phyloP scores from a whole-genome alignment of 2,888 invertebrate genomes.

The Hyalella azteca region DNA sequence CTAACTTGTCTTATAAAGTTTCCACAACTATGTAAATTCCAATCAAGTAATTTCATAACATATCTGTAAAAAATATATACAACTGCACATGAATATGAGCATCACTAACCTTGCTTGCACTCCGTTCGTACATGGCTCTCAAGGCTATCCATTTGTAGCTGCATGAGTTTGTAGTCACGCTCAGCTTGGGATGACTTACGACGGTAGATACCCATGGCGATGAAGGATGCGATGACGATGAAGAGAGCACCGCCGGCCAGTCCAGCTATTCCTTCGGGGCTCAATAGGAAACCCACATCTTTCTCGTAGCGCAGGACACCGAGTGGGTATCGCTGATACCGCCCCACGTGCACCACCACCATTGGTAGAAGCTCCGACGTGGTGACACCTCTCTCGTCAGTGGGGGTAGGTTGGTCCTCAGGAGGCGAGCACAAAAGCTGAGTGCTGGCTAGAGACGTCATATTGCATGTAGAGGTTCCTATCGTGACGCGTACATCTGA shows the following conservation, averaged over 20 bases:
- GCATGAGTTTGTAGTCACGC: constrained; percentile 95
- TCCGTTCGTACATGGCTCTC: constrained; percentile 97
- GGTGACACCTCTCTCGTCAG: constrained; percentile 52
- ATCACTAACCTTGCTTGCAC: constrained; percentile 78
- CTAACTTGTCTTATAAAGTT: too few relatives aligned
- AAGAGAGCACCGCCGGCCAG: constrained; percentile 79
- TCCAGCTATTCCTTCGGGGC: constrained; percentile 74
- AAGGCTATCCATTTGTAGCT: constrained; percentile 97
- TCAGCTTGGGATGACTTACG: constrained; percentile 95
- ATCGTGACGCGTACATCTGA: constrained; percentile 92
- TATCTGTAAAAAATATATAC: too few relatives aligned
- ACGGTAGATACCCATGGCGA: constrained; percentile 85
- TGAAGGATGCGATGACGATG: constrained; percentile 74
- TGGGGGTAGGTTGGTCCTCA: constrained; percentile 76
- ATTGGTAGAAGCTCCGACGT: constrained; percentile 54
- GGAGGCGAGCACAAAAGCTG: constrained; percentile 95
- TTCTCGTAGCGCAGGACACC: constrained; percentile 56
- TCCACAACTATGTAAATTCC: too few relatives aligned
- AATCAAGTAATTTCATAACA: too few relatives aligned
- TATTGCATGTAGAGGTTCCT: constrained; percentile 87
- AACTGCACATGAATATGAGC: too few relatives aligned
- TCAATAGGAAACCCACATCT: constrained; percentile 49
- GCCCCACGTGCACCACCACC: constrained; percentile 55
- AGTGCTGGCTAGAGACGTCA: constrained; percentile 88
- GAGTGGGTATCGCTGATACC: constrained; percentile 52